These are phyloP conservation scores for Myotis planiceps DNA, from an alignment of 2,797 vertebrate species.

Conservation along the genomic window DNA sequence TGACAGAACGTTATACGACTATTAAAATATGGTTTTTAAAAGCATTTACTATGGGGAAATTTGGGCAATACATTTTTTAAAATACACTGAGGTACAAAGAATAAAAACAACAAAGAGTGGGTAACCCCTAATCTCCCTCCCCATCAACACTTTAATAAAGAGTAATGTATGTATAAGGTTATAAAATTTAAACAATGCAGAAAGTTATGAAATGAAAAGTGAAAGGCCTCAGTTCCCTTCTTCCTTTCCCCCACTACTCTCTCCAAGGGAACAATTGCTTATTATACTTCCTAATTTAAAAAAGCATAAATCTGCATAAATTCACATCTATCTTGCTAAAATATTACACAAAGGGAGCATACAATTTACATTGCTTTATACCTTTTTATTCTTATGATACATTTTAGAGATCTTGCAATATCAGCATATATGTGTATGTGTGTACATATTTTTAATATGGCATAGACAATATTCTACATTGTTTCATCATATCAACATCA, in stretches of 20 bases:
- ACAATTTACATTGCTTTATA: conserved; percentile 59
- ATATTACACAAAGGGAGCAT: conserved; percentile 60
- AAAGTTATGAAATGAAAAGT: conserved; percentile 32
- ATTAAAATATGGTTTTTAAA: conserved; percentile 14
- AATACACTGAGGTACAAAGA: conserved; percentile 4
- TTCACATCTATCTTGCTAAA: conserved; percentile 62
- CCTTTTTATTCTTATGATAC: not conserved
- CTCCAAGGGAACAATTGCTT: conserved; percentile 62
- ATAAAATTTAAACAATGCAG: not conserved
- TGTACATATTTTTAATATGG: not conserved
- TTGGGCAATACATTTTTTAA: not conserved
- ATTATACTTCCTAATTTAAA: conserved; percentile 72
- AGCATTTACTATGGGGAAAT: not conserved
- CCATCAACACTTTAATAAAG: not conserved
- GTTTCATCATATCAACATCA: not conserved
- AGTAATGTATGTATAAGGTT: not conserved
- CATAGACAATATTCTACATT: conserved; percentile 12
- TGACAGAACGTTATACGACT: not conserved
- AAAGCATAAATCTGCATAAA: conserved; percentile 72
- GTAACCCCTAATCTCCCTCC: not conserved
- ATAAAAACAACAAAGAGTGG: not conserved
- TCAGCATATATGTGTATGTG: not conserved
- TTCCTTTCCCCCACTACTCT: not conserved
- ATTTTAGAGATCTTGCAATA: conserved; percentile 33
- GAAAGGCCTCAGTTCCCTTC: not conserved